phyloP scores from a whole-genome alignment of 2,888 invertebrate genomes.

The Pristionchus japonicus region DNA sequence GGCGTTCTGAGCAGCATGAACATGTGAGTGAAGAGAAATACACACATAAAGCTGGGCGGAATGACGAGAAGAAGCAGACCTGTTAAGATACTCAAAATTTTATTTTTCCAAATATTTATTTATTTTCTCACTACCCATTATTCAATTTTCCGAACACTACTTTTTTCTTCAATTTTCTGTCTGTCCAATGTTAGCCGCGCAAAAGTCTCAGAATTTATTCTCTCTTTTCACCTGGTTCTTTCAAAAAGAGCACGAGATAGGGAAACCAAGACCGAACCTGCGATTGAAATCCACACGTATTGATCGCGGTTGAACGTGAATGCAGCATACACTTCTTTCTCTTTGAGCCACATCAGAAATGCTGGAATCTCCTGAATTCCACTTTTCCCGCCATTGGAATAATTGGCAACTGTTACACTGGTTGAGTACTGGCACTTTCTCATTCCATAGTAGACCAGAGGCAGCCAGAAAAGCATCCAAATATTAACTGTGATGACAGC shows the following conservation, averaged over 20 bases:
- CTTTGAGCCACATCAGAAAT: background rate
- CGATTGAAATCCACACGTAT: slow-evolving; percentile 10
- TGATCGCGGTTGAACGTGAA: slow-evolving; percentile 10
- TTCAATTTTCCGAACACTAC: background rate
- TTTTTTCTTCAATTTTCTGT: background rate
- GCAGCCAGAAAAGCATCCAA: slow-evolving; percentile 41
- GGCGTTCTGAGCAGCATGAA: slow-evolving; percentile 17
- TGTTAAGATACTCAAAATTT: background rate
- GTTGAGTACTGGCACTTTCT: background rate
- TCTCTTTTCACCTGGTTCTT: background rate
- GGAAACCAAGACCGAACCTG: background rate
- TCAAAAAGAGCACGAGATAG: background rate
- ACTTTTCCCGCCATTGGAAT: background rate
- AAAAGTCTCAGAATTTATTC: background rate
- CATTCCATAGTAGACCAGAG: slow-evolving; percentile 29
- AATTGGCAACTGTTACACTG: background rate
- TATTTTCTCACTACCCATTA: background rate
- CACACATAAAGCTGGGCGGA: background rate
- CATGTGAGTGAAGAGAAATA: slow-evolving; percentile 31
- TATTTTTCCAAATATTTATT: background rate
- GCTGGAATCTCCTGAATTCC: background rate
- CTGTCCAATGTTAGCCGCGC: background rate
- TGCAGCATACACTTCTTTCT: background rate
- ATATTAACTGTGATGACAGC: slow-evolving; percentile 18
- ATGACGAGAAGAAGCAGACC: background rate